Evolutionary conservation across 1,140 invertebrate genomes (phyloP).

Genomic region (Hypsibius dujardini): DNA sequence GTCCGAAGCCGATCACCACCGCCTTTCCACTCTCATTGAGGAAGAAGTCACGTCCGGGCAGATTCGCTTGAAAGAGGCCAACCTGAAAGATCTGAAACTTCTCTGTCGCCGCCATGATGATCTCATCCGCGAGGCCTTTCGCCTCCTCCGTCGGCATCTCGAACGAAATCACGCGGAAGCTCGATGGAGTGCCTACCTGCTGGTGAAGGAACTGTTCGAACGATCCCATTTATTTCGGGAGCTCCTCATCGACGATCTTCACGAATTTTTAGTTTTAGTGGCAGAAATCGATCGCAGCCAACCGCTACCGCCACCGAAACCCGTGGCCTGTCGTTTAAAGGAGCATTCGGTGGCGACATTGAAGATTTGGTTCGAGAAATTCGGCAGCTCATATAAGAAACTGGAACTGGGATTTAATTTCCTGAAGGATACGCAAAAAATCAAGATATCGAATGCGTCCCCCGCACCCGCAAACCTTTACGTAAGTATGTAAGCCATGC

Average conservation of each 20-base stretch:
- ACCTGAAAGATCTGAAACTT: not conserved
- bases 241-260: constrained; percentile 36
- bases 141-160: constrained; percentile 36
- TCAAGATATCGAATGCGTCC: constrained; percentile 22
- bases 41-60: constrained; percentile 9
- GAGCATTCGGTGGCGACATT: constrained; percentile 33
- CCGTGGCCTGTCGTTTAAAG: constrained; percentile 35
- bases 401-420: constrained; percentile 37
- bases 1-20: constrained; percentile 13
- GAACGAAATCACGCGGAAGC: constrained; percentile 41
- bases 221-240: constrained; percentile 40
- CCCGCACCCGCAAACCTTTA: too few relatives aligned
- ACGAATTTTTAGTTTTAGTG: constrained; percentile 36
- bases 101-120: constrained; percentile 34
- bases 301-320: constrained; percentile 37
- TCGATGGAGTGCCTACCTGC: constrained; percentile 37
- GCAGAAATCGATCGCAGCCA: constrained; percentile 33
- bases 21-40: not conserved
- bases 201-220: constrained; percentile 40
- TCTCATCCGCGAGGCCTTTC: constrained; percentile 35
- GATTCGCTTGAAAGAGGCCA: not conserved
- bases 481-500: too few relatives aligned
- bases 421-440: constrained; percentile 37
- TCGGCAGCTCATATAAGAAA: constrained; percentile 36
- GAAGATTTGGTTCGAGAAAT: constrained; percentile 38